Evolutionary conservation across 2,113 vertebrate genomes (phyloP), one percentile per base, ranked within the genome.

Genomic region (Blennius ocellaris): DNA sequence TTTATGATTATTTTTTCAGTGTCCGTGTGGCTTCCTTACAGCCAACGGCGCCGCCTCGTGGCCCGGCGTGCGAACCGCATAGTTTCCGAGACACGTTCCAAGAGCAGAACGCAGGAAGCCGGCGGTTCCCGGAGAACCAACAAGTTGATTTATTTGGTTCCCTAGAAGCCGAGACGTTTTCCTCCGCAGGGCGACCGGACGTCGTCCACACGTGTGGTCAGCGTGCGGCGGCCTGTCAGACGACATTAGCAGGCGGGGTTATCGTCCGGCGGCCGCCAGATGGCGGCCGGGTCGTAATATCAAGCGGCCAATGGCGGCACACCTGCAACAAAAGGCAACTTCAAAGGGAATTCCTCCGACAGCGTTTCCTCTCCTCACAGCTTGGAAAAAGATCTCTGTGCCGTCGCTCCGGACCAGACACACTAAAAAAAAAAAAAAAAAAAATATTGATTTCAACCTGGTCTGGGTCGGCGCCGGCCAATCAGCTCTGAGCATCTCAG

Each of bases 261-360:
- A 56, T 77, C 55, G 54, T 57, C 51, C 7, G 47, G 69, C 67
- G 4, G 21, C 86, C 81, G 81, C 86, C 94, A 94, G 93, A 95
- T 95, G 94, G 93, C 78, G 71, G 78, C 73, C 87, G 89, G 90
- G 81, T 88, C 90, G 89, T 63, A 89, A 86, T 90, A 91, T 93
- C 89, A 89, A 91, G 90, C 88, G 84, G 89, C 61, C 91, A 94
- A 83, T 92, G 93, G 92, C 94, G 93, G 92, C 93, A 87, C 94
- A 95, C 94, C 94, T 95, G 94, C 94, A 94, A 86, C 90, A 90
- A 89, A 89, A 92, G 87, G 80, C 88, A 87, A 95, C 93, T 95
- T 94, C 94, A 95, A 95, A 94, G 93, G 82, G 78, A 47, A 59
- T 86, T 80, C 84, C 62, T 74, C 80, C 92, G 92, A 94, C 93